Evolutionary conservation across 2,797 vertebrate genomes (phyloP).

Genomic region (Fringilla coelebs): DNA sequence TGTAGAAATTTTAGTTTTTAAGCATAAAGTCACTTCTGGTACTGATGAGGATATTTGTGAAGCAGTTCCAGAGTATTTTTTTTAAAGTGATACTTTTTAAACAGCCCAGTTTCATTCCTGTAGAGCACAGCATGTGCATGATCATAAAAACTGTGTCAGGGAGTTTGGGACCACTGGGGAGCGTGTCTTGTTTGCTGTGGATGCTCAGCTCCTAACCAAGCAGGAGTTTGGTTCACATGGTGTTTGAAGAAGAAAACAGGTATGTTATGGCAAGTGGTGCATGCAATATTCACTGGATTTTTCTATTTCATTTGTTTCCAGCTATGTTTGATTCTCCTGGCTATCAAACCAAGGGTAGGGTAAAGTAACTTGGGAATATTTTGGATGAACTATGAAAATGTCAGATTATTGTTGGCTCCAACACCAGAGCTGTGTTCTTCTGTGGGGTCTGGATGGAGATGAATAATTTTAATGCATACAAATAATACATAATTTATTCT

Average conservation of each 20-base stretch:
- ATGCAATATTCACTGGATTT: background rate
- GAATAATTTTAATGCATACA: background rate
- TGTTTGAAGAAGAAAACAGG: background rate
- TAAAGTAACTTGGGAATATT: background rate
- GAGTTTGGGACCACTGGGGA: background rate
- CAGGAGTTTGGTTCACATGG: background rate
- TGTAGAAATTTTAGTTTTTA: background rate
- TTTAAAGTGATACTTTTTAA: background rate
- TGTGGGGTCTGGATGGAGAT: background rate
- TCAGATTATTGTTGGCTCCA: background rate
- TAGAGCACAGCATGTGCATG: background rate
- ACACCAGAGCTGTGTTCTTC: background rate
- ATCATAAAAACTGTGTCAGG: background rate
- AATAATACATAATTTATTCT: background rate
- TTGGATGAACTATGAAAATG: background rate
- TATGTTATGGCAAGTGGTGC: background rate
- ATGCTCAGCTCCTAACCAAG: background rate
- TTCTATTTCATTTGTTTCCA: background rate
- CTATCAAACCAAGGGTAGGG: accelerated
- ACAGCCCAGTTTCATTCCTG: accelerated
- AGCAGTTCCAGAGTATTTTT: accelerated
- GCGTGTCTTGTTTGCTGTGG: background rate
- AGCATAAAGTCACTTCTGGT: background rate
- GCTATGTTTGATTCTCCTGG: background rate
- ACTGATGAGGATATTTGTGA: background rate